Evolutionary conservation across 2,888 invertebrate genomes (phyloP).

Genomic region (Drosophila prostipennis): DNA sequence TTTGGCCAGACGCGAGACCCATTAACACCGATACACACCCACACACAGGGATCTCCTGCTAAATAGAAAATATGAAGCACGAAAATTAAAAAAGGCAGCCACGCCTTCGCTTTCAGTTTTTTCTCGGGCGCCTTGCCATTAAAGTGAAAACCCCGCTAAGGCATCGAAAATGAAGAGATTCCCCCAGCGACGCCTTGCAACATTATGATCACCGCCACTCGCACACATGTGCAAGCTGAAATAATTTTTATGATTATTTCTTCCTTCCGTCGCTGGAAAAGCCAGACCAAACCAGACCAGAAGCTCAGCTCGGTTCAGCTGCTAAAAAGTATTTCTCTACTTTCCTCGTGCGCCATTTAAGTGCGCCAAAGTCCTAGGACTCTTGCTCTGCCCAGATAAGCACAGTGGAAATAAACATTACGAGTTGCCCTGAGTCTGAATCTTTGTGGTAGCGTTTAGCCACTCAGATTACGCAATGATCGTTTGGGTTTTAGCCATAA

Average conservation of each 20-base stretch:
- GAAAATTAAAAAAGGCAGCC: conserved; percentile 72
- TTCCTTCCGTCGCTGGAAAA: conserved; percentile 77
- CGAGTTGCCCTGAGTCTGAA: conserved; percentile 18
- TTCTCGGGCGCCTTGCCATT: conserved; percentile 45
- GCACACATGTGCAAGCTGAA: conserved; percentile 56
- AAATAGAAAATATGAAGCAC: conserved; percentile 71
- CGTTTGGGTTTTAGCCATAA: conserved; percentile 49
- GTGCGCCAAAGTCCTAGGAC: conserved; percentile 46
- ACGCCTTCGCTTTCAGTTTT: conserved; percentile 26
- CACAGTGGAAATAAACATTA: conserved; percentile 76
- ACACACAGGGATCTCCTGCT: conserved; percentile 25
- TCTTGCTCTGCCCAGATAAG: conserved; percentile 62
- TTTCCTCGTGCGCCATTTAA: conserved; percentile 66
- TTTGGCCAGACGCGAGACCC: conserved; percentile 36
- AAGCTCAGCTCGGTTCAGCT: conserved; percentile 39
- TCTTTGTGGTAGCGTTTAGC: conserved; percentile 2
- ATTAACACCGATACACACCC: conserved; percentile 39
- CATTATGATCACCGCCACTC: conserved; percentile 71
- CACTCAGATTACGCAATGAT: conserved; percentile 57
- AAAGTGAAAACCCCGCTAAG: conserved; percentile 60
- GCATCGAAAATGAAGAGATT: conserved; percentile 68
- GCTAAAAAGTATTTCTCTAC: conserved; percentile 70
- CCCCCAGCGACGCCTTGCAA: conserved; percentile 67
- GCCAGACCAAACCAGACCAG: conserved; percentile 41
- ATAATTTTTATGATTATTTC: conserved; percentile 83